Percentiles rank a stretch among this genome's conserved stretches.
These are phyloP conservation scores for Chymomyza costata DNA, from an alignment of 1,140 invertebrate genomes.

Conservation along the genomic window DNA sequence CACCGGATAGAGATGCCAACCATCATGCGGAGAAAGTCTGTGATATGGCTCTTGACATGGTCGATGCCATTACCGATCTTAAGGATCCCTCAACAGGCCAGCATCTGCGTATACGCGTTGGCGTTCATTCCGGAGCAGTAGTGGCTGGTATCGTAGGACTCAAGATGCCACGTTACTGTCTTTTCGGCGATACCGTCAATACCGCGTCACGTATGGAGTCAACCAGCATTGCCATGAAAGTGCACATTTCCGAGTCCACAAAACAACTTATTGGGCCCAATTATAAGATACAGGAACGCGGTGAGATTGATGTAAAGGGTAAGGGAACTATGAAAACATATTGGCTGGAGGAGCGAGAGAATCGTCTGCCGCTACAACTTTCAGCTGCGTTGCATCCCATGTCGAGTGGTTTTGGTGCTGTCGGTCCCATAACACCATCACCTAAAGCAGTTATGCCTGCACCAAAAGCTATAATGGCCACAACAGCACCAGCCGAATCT, in stretches of 20 bases:
- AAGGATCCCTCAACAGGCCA: constrained; percentile 93
- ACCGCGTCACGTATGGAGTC: constrained; percentile 95
- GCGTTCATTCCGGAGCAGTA: constrained; percentile 92
- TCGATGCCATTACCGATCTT: constrained; percentile 92
- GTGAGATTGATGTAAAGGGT: constrained; percentile 89
- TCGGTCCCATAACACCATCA: constrained; percentile 46
- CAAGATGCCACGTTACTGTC: constrained; percentile 89
- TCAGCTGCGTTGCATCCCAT: constrained; percentile 47
- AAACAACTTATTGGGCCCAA: constrained; percentile 83
- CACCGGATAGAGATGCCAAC: constrained; percentile 90
- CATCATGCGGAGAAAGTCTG: constrained; percentile 97
- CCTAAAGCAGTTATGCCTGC: constrained; percentile 35
- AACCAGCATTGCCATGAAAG: constrained; percentile 92
- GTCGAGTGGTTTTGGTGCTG: constrained; percentile 29
- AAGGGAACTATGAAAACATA: constrained; percentile 95
- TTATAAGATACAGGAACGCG: constrained; percentile 87
- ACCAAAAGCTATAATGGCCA: constrained; percentile 7
- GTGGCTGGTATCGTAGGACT: constrained; percentile 96
- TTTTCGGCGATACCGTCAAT: constrained; percentile 95
- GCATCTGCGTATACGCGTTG: constrained; percentile 92
- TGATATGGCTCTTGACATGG: constrained; percentile 97
- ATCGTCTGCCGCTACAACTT: constrained; percentile 77
- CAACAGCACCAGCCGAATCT: constrained; percentile 22
- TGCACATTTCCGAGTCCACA: constrained; percentile 94
- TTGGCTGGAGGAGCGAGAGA: constrained; percentile 86